Conservation (phyloP, 2,113 vertebrate genomes). For the Antechinus stuartii region DNA sequence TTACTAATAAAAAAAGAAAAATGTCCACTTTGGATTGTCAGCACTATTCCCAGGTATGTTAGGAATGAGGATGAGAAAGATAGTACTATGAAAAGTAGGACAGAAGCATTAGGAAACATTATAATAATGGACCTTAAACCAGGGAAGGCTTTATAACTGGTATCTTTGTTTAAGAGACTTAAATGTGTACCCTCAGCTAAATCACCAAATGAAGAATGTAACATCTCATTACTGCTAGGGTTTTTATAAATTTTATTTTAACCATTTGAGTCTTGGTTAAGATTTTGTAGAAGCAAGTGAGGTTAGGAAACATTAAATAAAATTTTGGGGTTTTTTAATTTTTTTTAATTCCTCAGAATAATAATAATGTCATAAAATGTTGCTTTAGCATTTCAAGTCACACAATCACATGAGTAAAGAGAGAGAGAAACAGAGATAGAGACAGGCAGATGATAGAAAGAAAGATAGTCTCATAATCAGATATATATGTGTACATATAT, state of each 20-base stretch:
- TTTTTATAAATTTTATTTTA: slow-evolving; percentile 3
- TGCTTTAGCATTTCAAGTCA: slow-evolving; percentile 47
- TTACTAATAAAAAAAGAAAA: background rate
- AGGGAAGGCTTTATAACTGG: background rate
- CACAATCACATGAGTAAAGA: background rate
- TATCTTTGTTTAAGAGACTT: background rate
- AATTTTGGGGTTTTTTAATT: background rate
- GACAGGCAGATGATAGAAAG: background rate
- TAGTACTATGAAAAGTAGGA: background rate
- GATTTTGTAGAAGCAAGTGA: background rate
- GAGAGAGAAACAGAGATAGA: background rate
- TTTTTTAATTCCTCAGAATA: background rate
- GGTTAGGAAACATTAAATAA: background rate
- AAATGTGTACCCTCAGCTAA: background rate
- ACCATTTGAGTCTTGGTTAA: background rate
- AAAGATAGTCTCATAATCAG: background rate
- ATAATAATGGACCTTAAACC: slow-evolving; percentile 33
- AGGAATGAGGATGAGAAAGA: background rate
- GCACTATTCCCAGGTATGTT: background rate
- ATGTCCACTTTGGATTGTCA: background rate
- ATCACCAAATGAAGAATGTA: background rate
- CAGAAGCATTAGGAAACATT: background rate
- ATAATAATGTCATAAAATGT: background rate
- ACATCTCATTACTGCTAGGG: background rate
- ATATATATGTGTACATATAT: background rate